Conservation (phyloP, 2,797 vertebrate genomes). For the Crocidura indochinensis region DNA sequence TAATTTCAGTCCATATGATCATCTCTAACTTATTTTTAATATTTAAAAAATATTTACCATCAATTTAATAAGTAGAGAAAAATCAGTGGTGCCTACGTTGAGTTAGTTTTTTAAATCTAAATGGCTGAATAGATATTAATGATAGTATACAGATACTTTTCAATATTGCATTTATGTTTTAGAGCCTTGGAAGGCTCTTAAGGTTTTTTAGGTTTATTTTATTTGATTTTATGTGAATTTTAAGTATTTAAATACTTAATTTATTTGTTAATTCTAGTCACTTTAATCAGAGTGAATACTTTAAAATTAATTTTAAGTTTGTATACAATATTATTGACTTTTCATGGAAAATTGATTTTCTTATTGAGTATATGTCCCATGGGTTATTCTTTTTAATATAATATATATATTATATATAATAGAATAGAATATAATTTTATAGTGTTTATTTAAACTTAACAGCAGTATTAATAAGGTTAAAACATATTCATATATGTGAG, state of each 20-base stretch:
- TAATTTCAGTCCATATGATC: neutral
- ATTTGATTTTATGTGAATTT: neutral
- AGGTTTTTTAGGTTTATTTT: conserved; percentile 4
- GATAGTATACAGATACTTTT: neutral
- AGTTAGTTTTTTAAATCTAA: neutral
- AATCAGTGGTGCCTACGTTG: neutral
- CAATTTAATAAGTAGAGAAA: neutral
- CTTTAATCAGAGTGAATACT: neutral
- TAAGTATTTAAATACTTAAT: conserved; percentile 36
- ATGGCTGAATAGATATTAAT: neutral
- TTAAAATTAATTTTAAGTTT: conserved; percentile 32
- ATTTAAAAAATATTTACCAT: conserved; percentile 12
- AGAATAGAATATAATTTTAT: neutral
- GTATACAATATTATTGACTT: conserved; percentile 49
- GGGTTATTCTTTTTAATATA: conserved; percentile 50
- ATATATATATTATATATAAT: neutral
- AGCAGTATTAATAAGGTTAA: neutral
- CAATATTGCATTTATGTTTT: conserved; percentile 7
- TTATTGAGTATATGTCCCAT: conserved; percentile 22
- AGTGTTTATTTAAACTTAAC: neutral
- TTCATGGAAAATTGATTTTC: conserved; percentile 46
- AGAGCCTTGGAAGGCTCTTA: neutral
- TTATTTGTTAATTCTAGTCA: neutral
- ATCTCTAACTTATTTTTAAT: neutral
- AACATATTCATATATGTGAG: no score